Conservation (phyloP, 2,113 vertebrate genomes). For the Murina feae region DNA sequence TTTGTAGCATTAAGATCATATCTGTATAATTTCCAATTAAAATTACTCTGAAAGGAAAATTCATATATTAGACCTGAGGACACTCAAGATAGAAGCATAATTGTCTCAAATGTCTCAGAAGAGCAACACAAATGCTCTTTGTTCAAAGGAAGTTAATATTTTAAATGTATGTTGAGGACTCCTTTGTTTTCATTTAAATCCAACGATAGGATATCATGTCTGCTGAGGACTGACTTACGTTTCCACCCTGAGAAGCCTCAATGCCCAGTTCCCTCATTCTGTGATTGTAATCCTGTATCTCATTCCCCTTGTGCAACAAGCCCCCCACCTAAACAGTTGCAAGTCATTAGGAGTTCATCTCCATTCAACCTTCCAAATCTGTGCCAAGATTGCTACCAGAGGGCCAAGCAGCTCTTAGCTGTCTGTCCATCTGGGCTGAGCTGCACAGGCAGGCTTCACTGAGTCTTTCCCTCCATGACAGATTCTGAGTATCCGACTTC, state of each 20-base stretch:
- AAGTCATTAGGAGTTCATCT: conserved; percentile 68
- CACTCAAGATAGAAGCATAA: neutral
- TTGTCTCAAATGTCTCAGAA: neutral
- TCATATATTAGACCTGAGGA: neutral
- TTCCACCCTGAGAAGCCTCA: neutral
- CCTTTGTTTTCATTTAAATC: conserved; percentile 1
- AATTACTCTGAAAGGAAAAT: neutral
- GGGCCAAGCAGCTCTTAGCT: conserved; percentile 6
- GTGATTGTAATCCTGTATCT: conserved; percentile 33
- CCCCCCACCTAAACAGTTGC: conserved; percentile 22
- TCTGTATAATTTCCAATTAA: neutral
- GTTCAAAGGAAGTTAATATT: neutral
- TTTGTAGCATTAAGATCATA: neutral
- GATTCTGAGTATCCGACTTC: conserved; percentile 34
- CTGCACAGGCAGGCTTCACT: neutral
- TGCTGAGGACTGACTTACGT: neutral
- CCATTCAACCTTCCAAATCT: conserved; percentile 30
- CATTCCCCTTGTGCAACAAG: conserved; percentile 46
- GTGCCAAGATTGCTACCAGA: conserved; percentile 46
- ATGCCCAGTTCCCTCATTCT: neutral
- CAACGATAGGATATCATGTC: neutral
- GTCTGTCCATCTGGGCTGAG: conserved; percentile 31
- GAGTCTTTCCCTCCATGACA: conserved; percentile 29
- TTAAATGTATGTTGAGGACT: neutral
- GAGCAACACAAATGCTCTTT: neutral